Evolutionary conservation across 2,888 invertebrate genomes (phyloP), one percentile per base, ranked within the genome.

Genomic region (Torymus auratus): DNA sequence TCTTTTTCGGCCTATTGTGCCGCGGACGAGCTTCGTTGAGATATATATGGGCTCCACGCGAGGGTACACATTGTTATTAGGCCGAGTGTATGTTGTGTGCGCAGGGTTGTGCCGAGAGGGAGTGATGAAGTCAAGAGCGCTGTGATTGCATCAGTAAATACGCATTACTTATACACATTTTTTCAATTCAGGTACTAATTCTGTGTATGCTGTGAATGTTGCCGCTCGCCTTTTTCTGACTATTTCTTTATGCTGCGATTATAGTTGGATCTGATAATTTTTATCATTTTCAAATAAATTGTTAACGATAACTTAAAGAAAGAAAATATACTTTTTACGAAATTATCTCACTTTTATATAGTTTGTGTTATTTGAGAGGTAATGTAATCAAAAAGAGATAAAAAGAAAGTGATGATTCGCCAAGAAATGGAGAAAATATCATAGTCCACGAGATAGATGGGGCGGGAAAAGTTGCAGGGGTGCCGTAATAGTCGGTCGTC

Each of bases 401-500:
- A 23, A 15, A 61, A 67, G 56, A 13, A 52, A 67, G 74, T 60
- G 67, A 67, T 75, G 58, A 67, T 75, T 75, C 67, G 58, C 13
- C 56, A 65, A 17, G 50, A 56, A 75, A 58, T 52, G 20, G 58
- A 61, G 17, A 68, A 68, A 70, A 60, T 17, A n/a, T 7, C 58
- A 11, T 15, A n/a, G 41, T 15, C 13, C 7, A 65, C 41, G 50
- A 41, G 41, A 74, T 50, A 56, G 69, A 64, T 55, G 55, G 68
- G 28, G 55, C 52, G 53, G 61, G 55, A 68, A 68, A 76, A 53
- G 28, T 76, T 61, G 12, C 41, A n/a, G 28, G 68, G 75, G 75
- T 68, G 68, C 12, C 28, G 60, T 75, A 76, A 76, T 68, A 28
- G 75, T 55, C 12, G 68, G 53, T 76, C 75, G 61, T 76, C 75